Conservation (phyloP, 2,888 invertebrate species). For the Phymatocera aterrima region DNA sequence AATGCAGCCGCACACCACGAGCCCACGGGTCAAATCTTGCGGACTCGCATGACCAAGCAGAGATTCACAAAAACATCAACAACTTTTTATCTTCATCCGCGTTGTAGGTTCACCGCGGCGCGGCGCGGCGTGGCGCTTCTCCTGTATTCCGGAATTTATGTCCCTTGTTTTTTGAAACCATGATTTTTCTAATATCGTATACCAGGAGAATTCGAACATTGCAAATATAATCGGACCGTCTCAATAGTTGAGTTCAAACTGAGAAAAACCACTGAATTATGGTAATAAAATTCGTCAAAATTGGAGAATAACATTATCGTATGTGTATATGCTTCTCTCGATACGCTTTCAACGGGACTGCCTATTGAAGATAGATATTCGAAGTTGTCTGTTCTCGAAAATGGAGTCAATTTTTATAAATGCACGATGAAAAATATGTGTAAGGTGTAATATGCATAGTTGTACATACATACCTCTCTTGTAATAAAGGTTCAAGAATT, state of each 20-base stretch:
- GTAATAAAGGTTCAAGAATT: no score
- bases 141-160: slow-evolving; percentile 9
- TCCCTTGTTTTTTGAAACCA: slow-evolving; percentile 5
- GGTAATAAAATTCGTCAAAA: neutral
- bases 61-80: slow-evolving; percentile 24
- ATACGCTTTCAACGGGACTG: neutral
- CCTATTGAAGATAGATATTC: neutral
- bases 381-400: neutral
- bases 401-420: neutral
- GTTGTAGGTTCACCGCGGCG: slow-evolving; percentile 21
- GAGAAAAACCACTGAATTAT: neutral
- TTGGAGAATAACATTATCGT: neutral
- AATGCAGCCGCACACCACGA: neutral
- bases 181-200: neutral
- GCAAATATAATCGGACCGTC: neutral
- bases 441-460: neutral
- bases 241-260: neutral
- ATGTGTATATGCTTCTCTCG: neutral
- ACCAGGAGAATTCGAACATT: neutral
- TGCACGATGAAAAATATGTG: neutral
- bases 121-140: no score
- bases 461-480: no score
- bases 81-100: slow-evolving; percentile 22
- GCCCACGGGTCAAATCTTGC: slow-evolving; percentile 15
- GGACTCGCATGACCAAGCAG: neutral